Percentiles rank a stretch among this genome's conserved stretches.
Conservation (phyloP, 2,113 vertebrate genomes). For the Ailurus styani region DNA sequence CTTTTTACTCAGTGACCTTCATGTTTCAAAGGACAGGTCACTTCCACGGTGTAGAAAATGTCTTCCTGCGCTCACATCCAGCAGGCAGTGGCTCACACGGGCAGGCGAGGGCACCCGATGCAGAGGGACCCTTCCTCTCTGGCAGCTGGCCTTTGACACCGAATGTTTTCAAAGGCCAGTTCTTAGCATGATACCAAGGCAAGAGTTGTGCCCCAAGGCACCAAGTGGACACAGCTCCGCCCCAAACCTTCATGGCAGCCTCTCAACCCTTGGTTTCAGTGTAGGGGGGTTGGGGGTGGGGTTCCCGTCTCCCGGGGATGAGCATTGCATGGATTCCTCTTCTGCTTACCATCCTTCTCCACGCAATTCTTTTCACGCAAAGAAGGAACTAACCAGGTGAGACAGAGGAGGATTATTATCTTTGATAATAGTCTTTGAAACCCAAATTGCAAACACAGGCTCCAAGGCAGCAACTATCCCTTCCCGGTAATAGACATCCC, state of each 20-base stretch:
- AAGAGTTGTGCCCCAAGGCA: slow-evolving; percentile 13
- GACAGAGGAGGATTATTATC: not conserved
- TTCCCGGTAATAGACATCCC: slow-evolving; percentile 10
- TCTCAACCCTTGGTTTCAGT: not conserved
- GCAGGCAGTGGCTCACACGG: not conserved
- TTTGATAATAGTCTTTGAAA: slow-evolving; percentile 31
- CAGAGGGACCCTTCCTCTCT: slow-evolving; percentile 47
- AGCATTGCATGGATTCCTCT: slow-evolving; percentile 23
- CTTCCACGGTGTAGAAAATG: slow-evolving; percentile 45
- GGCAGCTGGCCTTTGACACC: slow-evolving; percentile 3
- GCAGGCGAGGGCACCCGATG: not conserved
- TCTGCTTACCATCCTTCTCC: not conserved
- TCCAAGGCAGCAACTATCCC: not conserved
- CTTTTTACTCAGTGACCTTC: slow-evolving; percentile 73
- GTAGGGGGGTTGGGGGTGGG: too few species aligned
- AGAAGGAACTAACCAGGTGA: not conserved
- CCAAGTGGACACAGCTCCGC: not conserved
- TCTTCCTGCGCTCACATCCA: slow-evolving; percentile 33
- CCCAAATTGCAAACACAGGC: slow-evolving; percentile 30
- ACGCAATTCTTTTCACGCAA: not conserved
- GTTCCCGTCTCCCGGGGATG: not conserved
- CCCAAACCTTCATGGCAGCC: not conserved
- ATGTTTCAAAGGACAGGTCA: slow-evolving; percentile 73
- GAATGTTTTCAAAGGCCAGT: slow-evolving; percentile 52
- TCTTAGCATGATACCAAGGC: slow-evolving; percentile 36